phyloP scores from a whole-genome alignment of 2,888 invertebrate species.

The Holacanthella duospinosa region DNA sequence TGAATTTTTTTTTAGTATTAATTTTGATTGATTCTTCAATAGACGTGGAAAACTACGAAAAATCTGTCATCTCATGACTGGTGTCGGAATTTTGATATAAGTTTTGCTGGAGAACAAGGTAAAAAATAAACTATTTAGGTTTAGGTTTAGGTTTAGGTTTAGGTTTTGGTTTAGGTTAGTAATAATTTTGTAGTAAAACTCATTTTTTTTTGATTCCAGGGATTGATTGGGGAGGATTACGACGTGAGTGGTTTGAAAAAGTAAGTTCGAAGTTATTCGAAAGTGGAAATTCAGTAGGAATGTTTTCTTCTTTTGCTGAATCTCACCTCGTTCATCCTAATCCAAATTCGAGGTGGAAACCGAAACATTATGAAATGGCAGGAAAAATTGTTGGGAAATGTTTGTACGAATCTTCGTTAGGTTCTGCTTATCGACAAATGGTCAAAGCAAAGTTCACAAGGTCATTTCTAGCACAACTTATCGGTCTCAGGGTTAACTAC shows the following conservation, averaged over 20 bases:
- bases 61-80: slow-evolving; percentile 79
- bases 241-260: slow-evolving; percentile 89
- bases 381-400: slow-evolving; percentile 91
- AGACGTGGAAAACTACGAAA: slow-evolving; percentile 72
- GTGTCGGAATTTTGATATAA: slow-evolving; percentile 88
- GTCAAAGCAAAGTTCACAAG: slow-evolving; percentile 82
- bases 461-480: slow-evolving; percentile 86
- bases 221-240: slow-evolving; percentile 86
- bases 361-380: slow-evolving; percentile 80
- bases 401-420: slow-evolving; percentile 82
- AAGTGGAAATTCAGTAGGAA: slow-evolving; percentile 54
- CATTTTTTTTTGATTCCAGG: slow-evolving; percentile 46
- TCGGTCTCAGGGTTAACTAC: slow-evolving; percentile 83
- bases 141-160: slow-evolving; percentile 48
- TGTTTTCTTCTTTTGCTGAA: slow-evolving; percentile 78
- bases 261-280: slow-evolving; percentile 80
- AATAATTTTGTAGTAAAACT: neutral
- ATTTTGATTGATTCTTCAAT: slow-evolving; percentile 5
- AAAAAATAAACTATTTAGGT: slow-evolving; percentile 79
- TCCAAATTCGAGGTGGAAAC: slow-evolving; percentile 57
- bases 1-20: slow-evolving; percentile 2
- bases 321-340: slow-evolving; percentile 81
- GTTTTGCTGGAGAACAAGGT: slow-evolving; percentile 90
- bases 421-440: slow-evolving; percentile 75
- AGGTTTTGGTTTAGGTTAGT: slow-evolving; percentile 44